Conservation (phyloP, 1,140 invertebrate species). For the Eurosta solidaginis region DNA sequence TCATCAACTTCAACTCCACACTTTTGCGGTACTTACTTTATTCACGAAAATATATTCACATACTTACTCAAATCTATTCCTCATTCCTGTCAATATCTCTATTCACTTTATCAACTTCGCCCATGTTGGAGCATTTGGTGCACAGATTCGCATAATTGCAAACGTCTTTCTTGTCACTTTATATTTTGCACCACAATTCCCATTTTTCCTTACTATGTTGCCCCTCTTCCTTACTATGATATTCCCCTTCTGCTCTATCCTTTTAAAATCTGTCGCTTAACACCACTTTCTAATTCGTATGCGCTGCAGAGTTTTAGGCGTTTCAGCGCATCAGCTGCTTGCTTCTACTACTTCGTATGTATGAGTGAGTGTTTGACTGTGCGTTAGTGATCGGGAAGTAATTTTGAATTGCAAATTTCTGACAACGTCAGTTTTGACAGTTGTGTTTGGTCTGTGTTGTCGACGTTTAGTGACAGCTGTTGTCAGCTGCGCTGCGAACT, state of each 20-base stretch:
- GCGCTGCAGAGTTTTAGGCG: conserved; percentile 16
- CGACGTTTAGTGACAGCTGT: background rate
- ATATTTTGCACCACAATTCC: background rate
- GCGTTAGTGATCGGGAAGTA: background rate
- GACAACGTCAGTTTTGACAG: conserved; percentile 28
- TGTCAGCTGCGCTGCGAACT: conserved; percentile 8
- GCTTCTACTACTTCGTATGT: background rate
- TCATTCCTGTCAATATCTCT: background rate
- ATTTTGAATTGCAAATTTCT: conserved; percentile 28
- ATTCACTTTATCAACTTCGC: background rate
- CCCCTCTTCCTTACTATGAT: too few species aligned
- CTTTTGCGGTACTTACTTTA: background rate
- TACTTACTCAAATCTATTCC: too few species aligned
- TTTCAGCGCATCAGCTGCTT: conserved; percentile 15
- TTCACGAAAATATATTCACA: background rate
- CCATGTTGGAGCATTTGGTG: background rate
- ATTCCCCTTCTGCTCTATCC: too few species aligned
- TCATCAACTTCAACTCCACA: background rate
- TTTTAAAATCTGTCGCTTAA: background rate
- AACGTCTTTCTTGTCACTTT: background rate
- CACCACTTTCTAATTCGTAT: conserved; percentile 6
- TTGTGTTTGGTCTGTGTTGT: background rate
- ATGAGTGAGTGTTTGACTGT: background rate
- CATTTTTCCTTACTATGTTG: too few species aligned
- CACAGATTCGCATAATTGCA: background rate